Conservation (phyloP, 1,140 invertebrate genomes). For the Zaprionus gabonicus region DNA sequence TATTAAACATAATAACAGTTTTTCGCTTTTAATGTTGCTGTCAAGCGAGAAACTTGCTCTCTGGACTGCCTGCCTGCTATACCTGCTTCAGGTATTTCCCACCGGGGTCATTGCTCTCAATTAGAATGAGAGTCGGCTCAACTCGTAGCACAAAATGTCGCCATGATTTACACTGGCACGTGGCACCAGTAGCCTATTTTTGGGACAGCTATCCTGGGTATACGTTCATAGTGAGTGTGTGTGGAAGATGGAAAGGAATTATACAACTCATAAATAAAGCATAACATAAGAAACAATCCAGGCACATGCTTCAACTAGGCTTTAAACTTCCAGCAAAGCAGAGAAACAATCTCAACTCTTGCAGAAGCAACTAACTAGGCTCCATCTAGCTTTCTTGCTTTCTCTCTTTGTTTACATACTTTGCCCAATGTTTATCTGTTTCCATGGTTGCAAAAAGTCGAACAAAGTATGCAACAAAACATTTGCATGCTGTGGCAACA, state of each 20-base stretch:
- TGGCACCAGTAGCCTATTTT: neutral
- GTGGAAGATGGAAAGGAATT: neutral
- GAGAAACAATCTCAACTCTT: neutral
- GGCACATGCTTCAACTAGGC: neutral
- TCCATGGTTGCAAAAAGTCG: neutral
- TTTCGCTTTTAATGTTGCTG: neutral
- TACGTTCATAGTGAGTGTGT: neutral
- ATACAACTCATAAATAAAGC: neutral
- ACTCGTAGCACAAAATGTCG: neutral
- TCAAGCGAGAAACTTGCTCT: constrained; percentile 1
- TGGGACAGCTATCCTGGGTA: neutral
- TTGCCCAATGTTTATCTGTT: neutral
- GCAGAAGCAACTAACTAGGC: neutral
- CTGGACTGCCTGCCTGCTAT: neutral
- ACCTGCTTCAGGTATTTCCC: neutral
- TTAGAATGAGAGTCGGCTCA: neutral
- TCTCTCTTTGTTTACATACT: neutral
- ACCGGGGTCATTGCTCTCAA: constrained; percentile 9
- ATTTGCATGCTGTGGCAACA: constrained; percentile 5
- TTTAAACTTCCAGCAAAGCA: neutral
- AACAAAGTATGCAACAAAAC: neutral
- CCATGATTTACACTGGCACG: neutral
- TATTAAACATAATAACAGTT: constrained; percentile 8
- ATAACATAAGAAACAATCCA: neutral
- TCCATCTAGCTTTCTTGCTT: neutral